Evolutionary conservation across 2,888 invertebrate species (phyloP).

Genomic region (Drosophila putrida): DNA sequence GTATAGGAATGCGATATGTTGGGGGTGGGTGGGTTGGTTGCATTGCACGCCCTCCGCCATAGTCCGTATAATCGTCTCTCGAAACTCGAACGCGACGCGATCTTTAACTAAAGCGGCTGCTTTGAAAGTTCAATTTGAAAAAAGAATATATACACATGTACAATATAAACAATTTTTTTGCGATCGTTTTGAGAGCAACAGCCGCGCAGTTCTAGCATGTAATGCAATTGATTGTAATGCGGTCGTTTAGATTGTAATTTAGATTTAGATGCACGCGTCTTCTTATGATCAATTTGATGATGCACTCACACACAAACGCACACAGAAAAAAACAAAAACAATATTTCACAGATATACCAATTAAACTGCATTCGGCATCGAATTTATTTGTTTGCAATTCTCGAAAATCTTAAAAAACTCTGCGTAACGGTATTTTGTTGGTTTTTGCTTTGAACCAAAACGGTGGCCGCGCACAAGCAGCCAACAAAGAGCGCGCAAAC

Average conservation of each 20-base stretch:
- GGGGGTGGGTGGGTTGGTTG: slow-evolving; percentile 2
- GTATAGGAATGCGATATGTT: slow-evolving; percentile 22
- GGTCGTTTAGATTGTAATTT: slow-evolving; percentile 49
- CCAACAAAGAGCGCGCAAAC: slow-evolving; percentile 27
- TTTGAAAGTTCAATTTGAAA: slow-evolving; percentile 35
- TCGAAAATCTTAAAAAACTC: slow-evolving; percentile 7
- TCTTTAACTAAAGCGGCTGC: slow-evolving; percentile 20
- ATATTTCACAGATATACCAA: slow-evolving; percentile 22
- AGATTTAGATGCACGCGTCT: slow-evolving; percentile 40
- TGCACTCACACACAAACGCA: slow-evolving; percentile 17
- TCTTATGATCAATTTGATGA: slow-evolving; percentile 15
- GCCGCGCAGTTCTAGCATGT: slow-evolving; percentile 5
- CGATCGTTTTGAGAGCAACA: slow-evolving; percentile 26
- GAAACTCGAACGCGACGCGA: slow-evolving; percentile 27
- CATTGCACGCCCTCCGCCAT: background rate
- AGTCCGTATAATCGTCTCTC: slow-evolving; percentile 5
- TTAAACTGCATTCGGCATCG: slow-evolving; percentile 15
- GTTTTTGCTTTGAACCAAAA: slow-evolving; percentile 19
- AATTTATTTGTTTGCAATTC: slow-evolving; percentile 3
- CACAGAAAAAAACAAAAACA: slow-evolving; percentile 11
- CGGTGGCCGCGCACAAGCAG: slow-evolving; percentile 26
- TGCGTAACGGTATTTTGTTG: slow-evolving; percentile 43
- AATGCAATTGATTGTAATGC: slow-evolving; percentile 46
- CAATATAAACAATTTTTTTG: slow-evolving; percentile 7
- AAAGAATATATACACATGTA: background rate